Percentiles rank a stretch among this genome's conserved stretches.
phyloP scores from a whole-genome alignment of 1,140 invertebrate species.

The Drosophila pruinosa region DNA sequence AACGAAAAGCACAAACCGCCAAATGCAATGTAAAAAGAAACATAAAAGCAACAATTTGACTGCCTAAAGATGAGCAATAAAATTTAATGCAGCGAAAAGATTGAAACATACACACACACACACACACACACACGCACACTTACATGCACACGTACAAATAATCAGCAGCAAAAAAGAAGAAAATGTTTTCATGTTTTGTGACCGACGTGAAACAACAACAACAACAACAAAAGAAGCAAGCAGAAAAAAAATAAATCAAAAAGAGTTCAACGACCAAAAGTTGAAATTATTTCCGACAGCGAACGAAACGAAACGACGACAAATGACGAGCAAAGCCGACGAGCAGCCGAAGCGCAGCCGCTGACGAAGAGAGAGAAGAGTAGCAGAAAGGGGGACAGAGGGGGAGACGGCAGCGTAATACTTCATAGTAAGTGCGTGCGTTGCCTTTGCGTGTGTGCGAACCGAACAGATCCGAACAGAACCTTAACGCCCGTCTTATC shows the following conservation, averaged over 20 bases:
- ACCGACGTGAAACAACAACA: constrained; percentile 33
- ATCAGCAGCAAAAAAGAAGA: constrained; percentile 33
- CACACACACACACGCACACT: neutral
- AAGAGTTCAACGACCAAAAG: constrained; percentile 80
- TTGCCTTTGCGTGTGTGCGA: constrained; percentile 44
- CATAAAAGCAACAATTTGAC: constrained; percentile 27
- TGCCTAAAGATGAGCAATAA: constrained; percentile 31
- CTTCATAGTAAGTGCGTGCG: constrained; percentile 39
- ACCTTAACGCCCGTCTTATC: constrained; percentile 24
- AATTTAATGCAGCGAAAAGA: constrained; percentile 37
- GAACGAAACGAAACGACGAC: constrained; percentile 23
- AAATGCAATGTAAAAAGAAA: constrained; percentile 17
- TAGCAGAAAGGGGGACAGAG: neutral
- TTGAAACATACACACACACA: constrained; percentile 14
- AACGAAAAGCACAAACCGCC: neutral
- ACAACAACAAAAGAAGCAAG: neutral
- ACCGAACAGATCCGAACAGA: constrained; percentile 10
- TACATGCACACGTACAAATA: neutral
- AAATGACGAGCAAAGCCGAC: constrained; percentile 16
- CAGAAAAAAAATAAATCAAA: constrained; percentile 70
- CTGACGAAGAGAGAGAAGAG: neutral
- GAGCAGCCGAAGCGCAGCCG: constrained; percentile 21
- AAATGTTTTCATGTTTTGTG: constrained; percentile 51
- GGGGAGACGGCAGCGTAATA: constrained; percentile 26
- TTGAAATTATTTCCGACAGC: constrained; percentile 68